Base-by-base conservation (phyloP, 1,140 invertebrate genomes). In the Galleria mellonella region DNA sequence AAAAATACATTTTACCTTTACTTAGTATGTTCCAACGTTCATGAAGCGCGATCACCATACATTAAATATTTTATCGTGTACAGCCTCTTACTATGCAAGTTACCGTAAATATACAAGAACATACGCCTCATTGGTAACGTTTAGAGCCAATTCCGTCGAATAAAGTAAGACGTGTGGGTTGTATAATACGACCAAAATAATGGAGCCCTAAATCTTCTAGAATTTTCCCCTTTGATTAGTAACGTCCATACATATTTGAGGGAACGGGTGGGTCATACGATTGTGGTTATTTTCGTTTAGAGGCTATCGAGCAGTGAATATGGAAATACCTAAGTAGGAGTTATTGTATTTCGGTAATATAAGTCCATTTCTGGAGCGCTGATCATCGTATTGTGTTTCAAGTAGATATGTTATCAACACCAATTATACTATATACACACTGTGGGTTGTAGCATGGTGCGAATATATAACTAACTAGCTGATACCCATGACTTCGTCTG, bases 111-210 rank as follows among this genome's bases (percentile, higher is more conserved):
- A 74, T 66, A 81, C 69, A 72, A 54, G 62, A 71, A 68, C 65
- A 64, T 71, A 72, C 60, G 66, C 56, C 62, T 75, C 76, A 79
- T 77, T 79, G 71, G 72, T 70, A 83, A 68, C 76, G 69, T 79
- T 81, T 83, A 83, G 68, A 61, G 52, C 68, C 70, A 81, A 83
- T 83, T 78, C 62, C 52, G 62, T 60, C 66, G 71, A 75, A 83
- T 83, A 83, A 83, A 78, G 72, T 49, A 62, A 55, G 36, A 55
- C 40, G 72, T 73, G 79, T 83, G 72, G 79, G 79, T 57, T 35
- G 65, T 32, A 51, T 41, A n/a, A n/a, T n/a, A n/a, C n/a, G n/a
- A n/a, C n/a, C n/a, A n/a, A n/a, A n/a, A n/a, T n/a, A n/a, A n/a
- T n/a, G n/a, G n/a, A n/a, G n/a, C n/a, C n/a, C n/a, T n/a, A n/a